Evolutionary conservation across 2,888 invertebrate species (phyloP).

Genomic region (Invenusta paracnida): DNA sequence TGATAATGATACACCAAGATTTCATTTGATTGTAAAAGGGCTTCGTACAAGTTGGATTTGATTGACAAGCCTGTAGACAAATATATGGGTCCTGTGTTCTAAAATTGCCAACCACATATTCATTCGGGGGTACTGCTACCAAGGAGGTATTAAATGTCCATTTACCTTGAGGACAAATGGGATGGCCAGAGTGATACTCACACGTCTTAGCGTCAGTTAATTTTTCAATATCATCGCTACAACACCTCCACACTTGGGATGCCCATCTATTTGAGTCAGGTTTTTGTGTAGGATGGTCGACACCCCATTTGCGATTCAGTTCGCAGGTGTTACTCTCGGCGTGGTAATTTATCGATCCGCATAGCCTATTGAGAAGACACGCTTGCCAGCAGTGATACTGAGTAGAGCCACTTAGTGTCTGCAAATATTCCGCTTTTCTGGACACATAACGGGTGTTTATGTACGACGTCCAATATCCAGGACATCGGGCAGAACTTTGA

Average conservation of each 20-base stretch:
- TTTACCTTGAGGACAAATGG: neutral
- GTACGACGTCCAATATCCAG: neutral
- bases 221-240: neutral
- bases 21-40: neutral
- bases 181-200: neutral
- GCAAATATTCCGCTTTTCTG: neutral
- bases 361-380: neutral
- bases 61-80: neutral
- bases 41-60: neutral
- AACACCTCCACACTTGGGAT: neutral
- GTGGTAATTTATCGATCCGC: neutral
- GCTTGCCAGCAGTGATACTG: neutral
- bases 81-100: neutral
- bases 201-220: neutral
- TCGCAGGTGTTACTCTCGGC: neutral
- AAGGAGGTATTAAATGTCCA: neutral
- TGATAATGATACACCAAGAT: neutral
- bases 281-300: neutral
- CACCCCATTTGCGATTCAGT: neutral
- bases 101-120: neutral
- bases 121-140: neutral
- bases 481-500: neutral
- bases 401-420: neutral
- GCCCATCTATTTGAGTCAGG: neutral
- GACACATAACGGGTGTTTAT: neutral